phyloP scores from a whole-genome alignment of 2,113 vertebrate species.

The Tachysurus fulvidraco region DNA sequence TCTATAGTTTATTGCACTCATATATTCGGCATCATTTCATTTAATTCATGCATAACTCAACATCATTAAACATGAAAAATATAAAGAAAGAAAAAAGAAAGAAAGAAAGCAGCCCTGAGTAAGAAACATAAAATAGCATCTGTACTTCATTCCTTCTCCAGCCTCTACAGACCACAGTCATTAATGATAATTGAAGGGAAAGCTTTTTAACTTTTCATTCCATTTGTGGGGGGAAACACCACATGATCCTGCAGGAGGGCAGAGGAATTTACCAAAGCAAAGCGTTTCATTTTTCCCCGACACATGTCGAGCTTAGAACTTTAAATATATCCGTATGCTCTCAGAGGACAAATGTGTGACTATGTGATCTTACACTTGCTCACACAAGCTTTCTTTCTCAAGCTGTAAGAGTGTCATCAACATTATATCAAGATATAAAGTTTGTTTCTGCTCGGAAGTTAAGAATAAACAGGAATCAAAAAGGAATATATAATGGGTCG shows the following conservation, averaged over 20 bases:
- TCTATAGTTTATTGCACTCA: constrained; percentile 8
- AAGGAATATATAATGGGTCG: too few species aligned
- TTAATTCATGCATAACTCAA: constrained; percentile 7
- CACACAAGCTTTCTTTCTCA: background rate
- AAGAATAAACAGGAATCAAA: too few species aligned
- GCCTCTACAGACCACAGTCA: background rate
- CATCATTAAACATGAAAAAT: constrained; percentile 23
- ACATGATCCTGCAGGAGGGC: background rate
- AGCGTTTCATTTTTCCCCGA: background rate
- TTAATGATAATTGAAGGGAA: constrained; percentile 19
- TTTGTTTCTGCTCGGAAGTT: too few species aligned
- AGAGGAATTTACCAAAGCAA: background rate
- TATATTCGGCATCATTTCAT: background rate
- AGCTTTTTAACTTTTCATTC: background rate
- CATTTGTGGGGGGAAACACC: background rate
- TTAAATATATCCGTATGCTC: constrained; percentile 6
- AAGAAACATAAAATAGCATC: background rate
- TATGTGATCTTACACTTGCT: background rate
- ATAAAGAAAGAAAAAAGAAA: background rate
- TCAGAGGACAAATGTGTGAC: background rate
- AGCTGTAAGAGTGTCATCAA: background rate
- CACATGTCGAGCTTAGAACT: background rate
- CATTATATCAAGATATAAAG: too few species aligned
- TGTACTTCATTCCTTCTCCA: background rate
- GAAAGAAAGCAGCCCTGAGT: background rate